Conservation (phyloP, 2,113 vertebrate genomes). For the Bothrops jararaca region DNA sequence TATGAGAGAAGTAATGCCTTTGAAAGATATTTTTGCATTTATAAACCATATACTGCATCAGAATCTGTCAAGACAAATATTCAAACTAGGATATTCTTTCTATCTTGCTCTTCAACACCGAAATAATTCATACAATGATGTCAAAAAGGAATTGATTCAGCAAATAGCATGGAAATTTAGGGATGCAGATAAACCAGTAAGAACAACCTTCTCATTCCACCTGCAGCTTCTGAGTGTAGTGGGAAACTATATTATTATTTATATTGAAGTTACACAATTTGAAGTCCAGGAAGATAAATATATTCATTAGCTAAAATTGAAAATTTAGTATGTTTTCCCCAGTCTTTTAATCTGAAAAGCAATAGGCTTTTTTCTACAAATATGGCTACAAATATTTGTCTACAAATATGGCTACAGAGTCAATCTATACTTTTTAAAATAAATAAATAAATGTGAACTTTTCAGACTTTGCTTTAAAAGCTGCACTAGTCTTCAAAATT, state of each 20-base stretch:
- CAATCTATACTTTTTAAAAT: background rate
- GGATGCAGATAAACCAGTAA: background rate
- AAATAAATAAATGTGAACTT: background rate
- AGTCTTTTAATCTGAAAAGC: background rate
- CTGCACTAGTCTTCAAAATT: background rate
- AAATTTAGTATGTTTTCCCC: background rate
- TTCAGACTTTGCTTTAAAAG: background rate
- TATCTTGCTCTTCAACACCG: background rate
- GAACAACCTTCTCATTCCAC: background rate
- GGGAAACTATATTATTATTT: background rate
- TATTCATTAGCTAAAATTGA: background rate
- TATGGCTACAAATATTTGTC: background rate
- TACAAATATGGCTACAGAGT: background rate
- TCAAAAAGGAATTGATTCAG: constrained; percentile 3
- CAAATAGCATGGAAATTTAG: background rate
- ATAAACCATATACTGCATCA: background rate
- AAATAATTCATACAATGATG: background rate
- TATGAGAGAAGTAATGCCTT: background rate
- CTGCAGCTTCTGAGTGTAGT: background rate
- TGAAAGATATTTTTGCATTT: constrained; percentile 12
- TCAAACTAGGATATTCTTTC: fast-evolving
- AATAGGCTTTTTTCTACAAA: background rate
- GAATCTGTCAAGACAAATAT: background rate
- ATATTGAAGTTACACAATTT: background rate
- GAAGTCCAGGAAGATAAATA: background rate